Base-by-base conservation (phyloP, 2,888 invertebrate genomes). In the Lutraria lutraria region DNA sequence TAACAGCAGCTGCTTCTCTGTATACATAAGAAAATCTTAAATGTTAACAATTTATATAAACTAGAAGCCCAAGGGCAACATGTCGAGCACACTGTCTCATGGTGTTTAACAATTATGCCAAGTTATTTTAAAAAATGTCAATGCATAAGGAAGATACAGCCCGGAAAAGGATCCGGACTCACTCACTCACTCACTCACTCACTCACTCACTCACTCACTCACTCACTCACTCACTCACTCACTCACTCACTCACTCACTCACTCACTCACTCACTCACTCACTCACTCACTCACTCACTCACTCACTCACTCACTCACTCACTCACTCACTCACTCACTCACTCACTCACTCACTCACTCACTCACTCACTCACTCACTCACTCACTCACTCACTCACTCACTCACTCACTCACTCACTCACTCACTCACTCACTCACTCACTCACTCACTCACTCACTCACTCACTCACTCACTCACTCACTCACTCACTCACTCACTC, bases 401-500 rank as follows among this genome's bases (percentile, higher is more conserved):
- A 54, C 80, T 21, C 80, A 80, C 34, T 21, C 34, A 80, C 80
- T 43, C 34, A 25, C 29, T 21, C 80, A 25, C 21, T 21, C 80
- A 25, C 34, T 31, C 52, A 19, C 80, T 80, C 80, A 25, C 80
- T 80, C 80, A 21, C 80, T 80, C 80, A 21, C 34, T 80, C 80
- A 43, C 34, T 34, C 80, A 34, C 34, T 43, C 80, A 80, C 53
- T 81, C 81, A 81, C 81, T 52, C 81, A 81, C 81, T 81, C 81
- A 52, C 52, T 81, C 81, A 52, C 81, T 81, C 81, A 52, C 81
- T 52, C 81, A 81, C 81, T 52, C 81, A 81, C 81, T 52, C 52
- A 81, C 80, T 43, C 21, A 80, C 10, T 68, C n/a, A n/a, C n/a
- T n/a, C 25, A 81, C 56, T 81, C 85, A 54, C 87, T 90, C n/a